Conservation (phyloP, 1,140 invertebrate genomes). For the Calosoma granatense region DNA sequence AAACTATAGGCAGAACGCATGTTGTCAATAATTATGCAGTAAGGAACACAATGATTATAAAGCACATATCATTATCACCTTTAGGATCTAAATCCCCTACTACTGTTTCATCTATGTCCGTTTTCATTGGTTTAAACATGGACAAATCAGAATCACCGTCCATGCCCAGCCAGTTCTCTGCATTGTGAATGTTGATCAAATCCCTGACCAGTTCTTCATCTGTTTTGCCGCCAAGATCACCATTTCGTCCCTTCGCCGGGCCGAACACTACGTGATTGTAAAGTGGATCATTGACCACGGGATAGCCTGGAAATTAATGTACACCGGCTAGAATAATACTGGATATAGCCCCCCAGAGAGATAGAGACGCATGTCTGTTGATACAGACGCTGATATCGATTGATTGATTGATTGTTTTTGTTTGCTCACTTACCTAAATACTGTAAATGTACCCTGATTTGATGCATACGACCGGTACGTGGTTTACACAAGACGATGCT, state of each 20-base stretch:
- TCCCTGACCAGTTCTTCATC: constrained; percentile 85
- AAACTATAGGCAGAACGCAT: no score
- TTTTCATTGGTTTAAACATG: constrained; percentile 58
- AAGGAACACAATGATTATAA: not conserved
- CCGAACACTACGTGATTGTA: constrained; percentile 92
- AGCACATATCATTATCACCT: constrained; percentile 19
- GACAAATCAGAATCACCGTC: constrained; percentile 76
- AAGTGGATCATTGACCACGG: constrained; percentile 92
- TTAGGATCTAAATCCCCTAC: constrained; percentile 29
- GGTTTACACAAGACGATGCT: constrained; percentile 91
- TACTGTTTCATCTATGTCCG: constrained; percentile 49
- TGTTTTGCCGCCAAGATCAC: constrained; percentile 80
- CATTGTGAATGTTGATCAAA: constrained; percentile 83
- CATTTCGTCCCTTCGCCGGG: constrained; percentile 82
- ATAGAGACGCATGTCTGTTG: constrained; percentile 9
- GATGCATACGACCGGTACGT: constrained; percentile 94
- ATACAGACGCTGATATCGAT: not conserved
- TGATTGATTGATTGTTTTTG: not conserved
- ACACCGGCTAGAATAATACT: no score
- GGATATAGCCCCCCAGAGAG: constrained; percentile 1
- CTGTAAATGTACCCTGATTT: constrained; percentile 97
- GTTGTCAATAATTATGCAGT: not conserved
- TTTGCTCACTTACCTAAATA: constrained; percentile 69
- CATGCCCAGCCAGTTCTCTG: constrained; percentile 87
- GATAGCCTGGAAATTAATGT: constrained; percentile 67